These are phyloP conservation scores for Cairina moschata DNA, from an alignment of 2,113 vertebrate genomes.

Conservation along the genomic window DNA sequence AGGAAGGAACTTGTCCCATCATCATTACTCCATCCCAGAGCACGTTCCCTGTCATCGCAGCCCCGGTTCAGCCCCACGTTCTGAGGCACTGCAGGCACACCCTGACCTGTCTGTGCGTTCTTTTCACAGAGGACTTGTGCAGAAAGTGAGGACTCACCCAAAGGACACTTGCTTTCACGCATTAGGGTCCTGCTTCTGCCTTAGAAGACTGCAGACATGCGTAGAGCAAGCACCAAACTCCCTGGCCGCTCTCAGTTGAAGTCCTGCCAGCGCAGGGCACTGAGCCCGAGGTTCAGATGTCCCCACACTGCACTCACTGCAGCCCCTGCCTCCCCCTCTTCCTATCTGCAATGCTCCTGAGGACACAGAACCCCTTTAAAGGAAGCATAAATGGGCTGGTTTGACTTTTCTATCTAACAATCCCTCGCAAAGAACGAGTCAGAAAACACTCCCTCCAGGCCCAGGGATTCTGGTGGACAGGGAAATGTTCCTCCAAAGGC, in stretches of 20 bases:
- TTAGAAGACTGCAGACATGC: neutral
- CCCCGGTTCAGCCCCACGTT: neutral
- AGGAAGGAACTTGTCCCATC: neutral
- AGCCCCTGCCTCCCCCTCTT: neutral
- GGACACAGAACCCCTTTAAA: neutral
- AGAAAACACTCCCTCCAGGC: neutral
- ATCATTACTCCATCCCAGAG: neutral
- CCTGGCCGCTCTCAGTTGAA: no score
- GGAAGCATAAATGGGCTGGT: neutral
- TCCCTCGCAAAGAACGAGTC: neutral
- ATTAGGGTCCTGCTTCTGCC: neutral
- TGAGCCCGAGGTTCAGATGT: accelerated
- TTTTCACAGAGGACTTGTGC: neutral
- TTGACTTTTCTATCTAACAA: neutral
- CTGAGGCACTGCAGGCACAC: neutral
- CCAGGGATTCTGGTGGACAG: neutral
- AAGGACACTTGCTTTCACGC: neutral
- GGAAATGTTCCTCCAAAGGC: neutral
- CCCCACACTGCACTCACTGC: accelerated
- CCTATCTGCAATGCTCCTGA: neutral
- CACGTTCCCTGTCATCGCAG: neutral
- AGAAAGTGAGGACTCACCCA: neutral
- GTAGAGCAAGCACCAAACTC: accelerated
- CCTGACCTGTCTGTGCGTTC: neutral
- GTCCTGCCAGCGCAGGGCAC: neutral